These are phyloP conservation scores for Atta cephalotes DNA, from an alignment of 1,140 invertebrate genomes.

Conservation along the genomic window DNA sequence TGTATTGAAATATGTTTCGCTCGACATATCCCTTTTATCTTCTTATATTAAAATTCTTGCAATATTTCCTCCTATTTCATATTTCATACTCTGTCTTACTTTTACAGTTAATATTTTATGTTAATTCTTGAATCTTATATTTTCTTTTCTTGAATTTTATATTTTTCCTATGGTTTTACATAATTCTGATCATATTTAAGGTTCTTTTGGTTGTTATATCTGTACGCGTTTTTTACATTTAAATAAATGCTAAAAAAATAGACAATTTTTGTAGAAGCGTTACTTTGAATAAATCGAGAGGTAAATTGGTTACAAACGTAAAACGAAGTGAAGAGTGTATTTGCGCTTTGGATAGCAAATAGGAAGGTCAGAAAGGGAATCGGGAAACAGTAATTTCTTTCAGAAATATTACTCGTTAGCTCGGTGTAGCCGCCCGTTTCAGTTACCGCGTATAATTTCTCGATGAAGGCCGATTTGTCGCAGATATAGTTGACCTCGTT, in stretches of 20 bases:
- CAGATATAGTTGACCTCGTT: conserved; percentile 74
- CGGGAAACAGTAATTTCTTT: conserved; percentile 49
- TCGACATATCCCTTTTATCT: neutral
- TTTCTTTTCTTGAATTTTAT: neutral
- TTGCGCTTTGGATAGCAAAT: conserved; percentile 14
- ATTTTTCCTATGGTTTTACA: neutral
- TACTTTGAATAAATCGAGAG: neutral
- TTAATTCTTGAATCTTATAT: neutral
- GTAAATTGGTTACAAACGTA: neutral
- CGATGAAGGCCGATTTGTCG: conserved; percentile 74
- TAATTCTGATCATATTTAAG: neutral
- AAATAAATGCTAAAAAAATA: neutral
- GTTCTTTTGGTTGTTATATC: neutral
- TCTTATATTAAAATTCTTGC: neutral
- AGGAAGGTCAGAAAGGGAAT: conserved; percentile 33
- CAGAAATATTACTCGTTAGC: conserved; percentile 46
- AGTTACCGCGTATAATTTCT: conserved; percentile 65
- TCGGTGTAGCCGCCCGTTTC: conserved; percentile 47
- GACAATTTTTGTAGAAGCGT: neutral
- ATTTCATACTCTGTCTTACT: neutral
- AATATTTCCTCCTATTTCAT: neutral
- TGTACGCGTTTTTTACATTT: neutral
- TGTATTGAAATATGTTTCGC: neutral
- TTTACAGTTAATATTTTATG: conserved; percentile 1
- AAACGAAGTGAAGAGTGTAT: neutral